Conservation (phyloP, 2,797 vertebrate species). For the Anguilla megastoma region DNA sequence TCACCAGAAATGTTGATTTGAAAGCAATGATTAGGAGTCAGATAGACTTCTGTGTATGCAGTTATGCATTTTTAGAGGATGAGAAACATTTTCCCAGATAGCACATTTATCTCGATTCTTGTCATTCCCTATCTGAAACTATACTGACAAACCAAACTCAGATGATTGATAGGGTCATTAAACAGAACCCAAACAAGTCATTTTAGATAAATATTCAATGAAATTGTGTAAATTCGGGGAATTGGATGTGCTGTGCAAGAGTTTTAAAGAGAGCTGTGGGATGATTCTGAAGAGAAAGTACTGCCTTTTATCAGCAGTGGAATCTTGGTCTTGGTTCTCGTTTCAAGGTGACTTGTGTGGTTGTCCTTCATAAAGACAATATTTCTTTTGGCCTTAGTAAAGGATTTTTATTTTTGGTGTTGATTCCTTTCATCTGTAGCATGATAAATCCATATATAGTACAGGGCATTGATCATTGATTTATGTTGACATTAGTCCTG, state of each 20-base stretch:
- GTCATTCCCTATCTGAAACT: conserved; percentile 3
- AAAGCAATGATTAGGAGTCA: background rate
- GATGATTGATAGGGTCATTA: conserved; percentile 6
- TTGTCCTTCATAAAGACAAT: background rate
- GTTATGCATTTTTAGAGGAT: background rate
- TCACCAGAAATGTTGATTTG: background rate
- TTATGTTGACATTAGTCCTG: too few relatives aligned
- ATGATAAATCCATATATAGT: background rate
- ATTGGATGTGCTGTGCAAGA: background rate
- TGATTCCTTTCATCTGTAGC: background rate
- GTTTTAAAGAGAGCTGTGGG: background rate
- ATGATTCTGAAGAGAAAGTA: background rate
- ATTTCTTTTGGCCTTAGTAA: background rate
- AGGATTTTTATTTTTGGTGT: background rate
- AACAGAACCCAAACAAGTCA: background rate
- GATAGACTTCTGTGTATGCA: background rate
- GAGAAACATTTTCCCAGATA: background rate
- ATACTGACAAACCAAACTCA: background rate
- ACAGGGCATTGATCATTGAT: too few relatives aligned
- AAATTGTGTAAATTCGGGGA: background rate
- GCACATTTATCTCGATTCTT: background rate
- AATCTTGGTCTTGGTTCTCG: background rate
- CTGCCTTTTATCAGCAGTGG: background rate
- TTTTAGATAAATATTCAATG: background rate
- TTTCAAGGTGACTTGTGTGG: conserved; percentile 10